These are phyloP conservation scores for Synergus japonicus DNA, from an alignment of 2,888 invertebrate species.

Conservation along the genomic window DNA sequence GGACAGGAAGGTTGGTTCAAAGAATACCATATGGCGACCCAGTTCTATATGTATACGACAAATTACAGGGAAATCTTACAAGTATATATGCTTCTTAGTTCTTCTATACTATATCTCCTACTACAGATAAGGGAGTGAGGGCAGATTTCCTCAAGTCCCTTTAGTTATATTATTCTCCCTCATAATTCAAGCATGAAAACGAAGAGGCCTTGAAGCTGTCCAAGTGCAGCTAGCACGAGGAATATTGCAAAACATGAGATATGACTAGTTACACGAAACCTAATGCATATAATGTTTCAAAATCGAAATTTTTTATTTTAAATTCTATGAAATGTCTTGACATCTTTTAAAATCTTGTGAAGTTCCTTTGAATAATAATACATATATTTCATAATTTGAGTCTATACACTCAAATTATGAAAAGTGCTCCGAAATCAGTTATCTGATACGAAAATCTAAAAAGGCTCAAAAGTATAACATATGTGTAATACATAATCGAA, in stretches of 20 bases:
- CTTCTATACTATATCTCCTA: neutral
- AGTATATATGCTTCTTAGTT: neutral
- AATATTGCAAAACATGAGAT: neutral
- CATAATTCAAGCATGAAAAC: neutral
- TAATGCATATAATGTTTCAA: no score
- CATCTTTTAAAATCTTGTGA: no score
- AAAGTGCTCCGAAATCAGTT: neutral
- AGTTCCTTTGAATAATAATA: no score
- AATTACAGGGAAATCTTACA: slow-evolving; percentile 9
- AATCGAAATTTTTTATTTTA: no score
- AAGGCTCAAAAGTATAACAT: no score
- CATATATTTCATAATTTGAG: no score
- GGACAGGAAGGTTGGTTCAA: slow-evolving; percentile 16
- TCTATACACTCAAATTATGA: neutral
- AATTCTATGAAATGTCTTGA: no score
- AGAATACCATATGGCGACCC: slow-evolving; percentile 38
- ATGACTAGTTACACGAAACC: neutral
- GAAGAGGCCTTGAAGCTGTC: neutral
- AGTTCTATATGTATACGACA: slow-evolving; percentile 16
- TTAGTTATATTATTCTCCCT: neutral
- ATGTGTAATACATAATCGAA: no score
- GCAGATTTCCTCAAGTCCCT: neutral
- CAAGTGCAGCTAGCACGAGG: neutral
- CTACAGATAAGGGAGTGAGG: neutral
- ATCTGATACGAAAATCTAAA: neutral